Evolutionary conservation across 2,797 vertebrate genomes (phyloP).

Genomic region (Labeo calbasu): DNA sequence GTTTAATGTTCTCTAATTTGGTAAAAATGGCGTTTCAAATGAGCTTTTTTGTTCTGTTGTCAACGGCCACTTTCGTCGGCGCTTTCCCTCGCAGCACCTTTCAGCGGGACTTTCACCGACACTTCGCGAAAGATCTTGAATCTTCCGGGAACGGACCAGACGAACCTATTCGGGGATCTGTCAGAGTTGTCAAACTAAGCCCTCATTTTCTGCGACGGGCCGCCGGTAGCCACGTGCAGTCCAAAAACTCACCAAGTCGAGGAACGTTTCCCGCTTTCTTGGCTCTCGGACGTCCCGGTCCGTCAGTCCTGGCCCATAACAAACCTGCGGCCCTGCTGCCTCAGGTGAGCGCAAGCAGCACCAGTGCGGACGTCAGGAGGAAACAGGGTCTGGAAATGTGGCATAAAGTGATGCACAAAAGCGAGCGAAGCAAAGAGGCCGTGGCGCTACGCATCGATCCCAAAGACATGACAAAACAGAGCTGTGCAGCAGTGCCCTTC

Average conservation of each 20-base stretch:
- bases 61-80: slow-evolving; percentile 48
- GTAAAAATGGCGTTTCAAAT: slow-evolving; percentile 64
- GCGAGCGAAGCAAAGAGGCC: slow-evolving; percentile 59
- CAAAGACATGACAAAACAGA: slow-evolving; percentile 73
- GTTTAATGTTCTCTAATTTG: not conserved
- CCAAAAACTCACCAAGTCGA: slow-evolving; percentile 54
- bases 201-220: slow-evolving; percentile 64
- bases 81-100: slow-evolving; percentile 67
- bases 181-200: slow-evolving; percentile 73
- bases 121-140: slow-evolving; percentile 64
- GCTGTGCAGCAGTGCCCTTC: slow-evolving; percentile 74
- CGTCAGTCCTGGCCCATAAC: slow-evolving; percentile 45
- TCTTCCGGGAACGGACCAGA: slow-evolving; percentile 71
- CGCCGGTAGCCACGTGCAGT: slow-evolving; percentile 57
- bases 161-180: slow-evolving; percentile 67
- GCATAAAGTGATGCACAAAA: slow-evolving; percentile 74
- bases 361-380: slow-evolving; percentile 66
- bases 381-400: slow-evolving; percentile 78
- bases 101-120: slow-evolving; percentile 44
- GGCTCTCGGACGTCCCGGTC: slow-evolving; percentile 70
- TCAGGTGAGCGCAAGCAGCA: slow-evolving; percentile 58
- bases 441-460: slow-evolving; percentile 69
- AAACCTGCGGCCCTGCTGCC: slow-evolving; percentile 57
- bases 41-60: slow-evolving; percentile 58
- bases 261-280: slow-evolving; percentile 76